A percentile compares a stretch with the other conserved stretches of the same genome.
These are phyloP conservation scores for Callionymus lyra DNA, from an alignment of 2,113 vertebrate genomes.

Conservation along the genomic window DNA sequence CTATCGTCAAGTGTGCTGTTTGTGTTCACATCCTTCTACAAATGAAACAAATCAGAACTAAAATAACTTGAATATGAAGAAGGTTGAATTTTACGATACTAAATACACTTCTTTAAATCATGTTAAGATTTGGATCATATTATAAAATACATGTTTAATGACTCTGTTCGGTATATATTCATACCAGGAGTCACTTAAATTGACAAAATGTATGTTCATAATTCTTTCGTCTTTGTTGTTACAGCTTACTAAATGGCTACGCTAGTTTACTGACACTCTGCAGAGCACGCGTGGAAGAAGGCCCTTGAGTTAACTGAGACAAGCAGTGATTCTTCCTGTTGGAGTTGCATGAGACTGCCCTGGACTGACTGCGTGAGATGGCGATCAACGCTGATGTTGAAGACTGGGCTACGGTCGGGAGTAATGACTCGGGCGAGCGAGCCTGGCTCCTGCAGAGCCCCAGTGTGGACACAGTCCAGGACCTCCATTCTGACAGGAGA, in stretches of 20 bases:
- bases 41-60: no score
- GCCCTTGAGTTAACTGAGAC: no score
- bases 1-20: no score
- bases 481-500: conserved; percentile 30
- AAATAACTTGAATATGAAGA: no score
- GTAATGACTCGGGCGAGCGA: conserved; percentile 74
- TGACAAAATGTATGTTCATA: neutral
- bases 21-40: no score
- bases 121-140: no score
- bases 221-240: conserved; percentile 13
- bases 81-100: no score
- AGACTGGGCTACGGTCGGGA: conserved; percentile 69
- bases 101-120: no score
- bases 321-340: neutral
- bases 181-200: no score
- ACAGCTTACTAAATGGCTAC: conserved; percentile 17
- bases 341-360: conserved; percentile 1
- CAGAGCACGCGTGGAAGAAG: no score
- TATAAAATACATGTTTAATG: no score
- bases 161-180: no score
- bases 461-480: conserved; percentile 67
- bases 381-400: conserved; percentile 77
- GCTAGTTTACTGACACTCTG: neutral
- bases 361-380: conserved; percentile 61
- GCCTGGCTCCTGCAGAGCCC: conserved; percentile 87